phyloP scores from a whole-genome alignment of 2,113 vertebrate genomes.

The Potamarius usumacintae region DNA sequence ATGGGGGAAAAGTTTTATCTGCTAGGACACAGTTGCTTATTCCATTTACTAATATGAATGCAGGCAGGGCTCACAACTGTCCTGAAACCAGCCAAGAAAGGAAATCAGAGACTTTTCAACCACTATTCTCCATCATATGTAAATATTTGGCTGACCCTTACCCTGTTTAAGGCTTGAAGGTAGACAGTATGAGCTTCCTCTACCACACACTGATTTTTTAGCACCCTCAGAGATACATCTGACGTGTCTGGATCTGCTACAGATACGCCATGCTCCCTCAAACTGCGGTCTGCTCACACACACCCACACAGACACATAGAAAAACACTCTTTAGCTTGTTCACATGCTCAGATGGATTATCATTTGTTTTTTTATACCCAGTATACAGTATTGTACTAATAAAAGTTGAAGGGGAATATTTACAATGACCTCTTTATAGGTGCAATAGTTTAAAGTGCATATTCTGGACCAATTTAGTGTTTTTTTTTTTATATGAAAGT shows the following conservation, averaged over 20 bases:
- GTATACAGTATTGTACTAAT: background rate
- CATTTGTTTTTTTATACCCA: background rate
- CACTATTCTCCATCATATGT: background rate
- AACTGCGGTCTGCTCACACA: constrained; percentile 65
- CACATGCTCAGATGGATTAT: background rate
- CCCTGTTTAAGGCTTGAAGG: constrained; percentile 87
- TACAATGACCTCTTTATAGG: background rate
- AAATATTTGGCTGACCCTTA: constrained; percentile 58
- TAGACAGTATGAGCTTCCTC: constrained; percentile 84
- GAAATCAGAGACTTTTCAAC: background rate
- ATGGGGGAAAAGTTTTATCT: background rate
- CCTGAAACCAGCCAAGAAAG: background rate
- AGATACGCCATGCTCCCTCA: constrained; percentile 68
- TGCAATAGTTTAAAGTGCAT: background rate
- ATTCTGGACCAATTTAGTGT: too few relatives aligned
- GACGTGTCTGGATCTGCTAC: constrained; percentile 75
- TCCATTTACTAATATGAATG: background rate
- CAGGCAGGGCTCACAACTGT: background rate
- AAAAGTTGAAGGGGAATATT: background rate
- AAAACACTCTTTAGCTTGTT: background rate
- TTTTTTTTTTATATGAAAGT: background rate
- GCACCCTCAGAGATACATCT: constrained; percentile 76
- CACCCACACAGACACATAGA: constrained; percentile 8
- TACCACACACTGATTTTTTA: constrained; percentile 86
- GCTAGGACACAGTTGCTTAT: background rate